Evolutionary conservation across 2,797 vertebrate genomes (phyloP).

Genomic region (Triplophysa bombifrons): DNA sequence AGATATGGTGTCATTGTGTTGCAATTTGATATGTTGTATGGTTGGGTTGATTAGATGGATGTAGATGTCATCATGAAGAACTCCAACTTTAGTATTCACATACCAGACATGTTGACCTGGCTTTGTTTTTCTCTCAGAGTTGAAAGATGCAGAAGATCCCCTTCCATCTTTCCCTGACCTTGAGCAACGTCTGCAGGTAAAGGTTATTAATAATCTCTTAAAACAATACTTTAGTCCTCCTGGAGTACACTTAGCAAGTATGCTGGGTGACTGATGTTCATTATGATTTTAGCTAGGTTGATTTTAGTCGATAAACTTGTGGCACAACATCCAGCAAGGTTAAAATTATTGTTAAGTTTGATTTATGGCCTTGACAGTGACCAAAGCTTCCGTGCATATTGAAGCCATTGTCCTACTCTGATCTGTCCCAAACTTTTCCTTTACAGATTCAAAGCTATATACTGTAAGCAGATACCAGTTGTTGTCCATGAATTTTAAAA

Average conservation of each 20-base stretch:
- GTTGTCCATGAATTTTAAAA: neutral
- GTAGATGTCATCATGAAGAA: slow-evolving; percentile 30
- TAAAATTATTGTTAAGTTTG: neutral
- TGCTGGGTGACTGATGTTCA: neutral
- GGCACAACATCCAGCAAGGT: neutral
- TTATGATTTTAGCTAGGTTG: neutral
- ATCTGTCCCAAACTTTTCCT: neutral
- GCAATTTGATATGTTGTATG: slow-evolving; percentile 14
- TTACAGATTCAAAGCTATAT: neutral
- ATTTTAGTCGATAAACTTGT: too few relatives aligned
- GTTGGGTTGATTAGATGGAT: slow-evolving; percentile 33
- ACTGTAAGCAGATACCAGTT: neutral
- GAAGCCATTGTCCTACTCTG: neutral
- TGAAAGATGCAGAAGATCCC: slow-evolving; percentile 82
- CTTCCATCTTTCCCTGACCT: slow-evolving; percentile 87
- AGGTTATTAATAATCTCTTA: neutral
- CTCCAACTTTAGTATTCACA: slow-evolving; percentile 29
- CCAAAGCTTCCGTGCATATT: neutral
- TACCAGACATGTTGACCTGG: slow-evolving; percentile 25
- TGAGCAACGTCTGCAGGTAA: slow-evolving; percentile 95
- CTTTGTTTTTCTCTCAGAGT: slow-evolving; percentile 66
- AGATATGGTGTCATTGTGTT: neutral
- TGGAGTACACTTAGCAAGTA: neutral
- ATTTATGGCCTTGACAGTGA: neutral
- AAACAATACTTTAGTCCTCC: neutral